These are phyloP conservation scores for Australoheros scitulus DNA, from an alignment of 2,113 vertebrate species.

Conservation along the genomic window DNA sequence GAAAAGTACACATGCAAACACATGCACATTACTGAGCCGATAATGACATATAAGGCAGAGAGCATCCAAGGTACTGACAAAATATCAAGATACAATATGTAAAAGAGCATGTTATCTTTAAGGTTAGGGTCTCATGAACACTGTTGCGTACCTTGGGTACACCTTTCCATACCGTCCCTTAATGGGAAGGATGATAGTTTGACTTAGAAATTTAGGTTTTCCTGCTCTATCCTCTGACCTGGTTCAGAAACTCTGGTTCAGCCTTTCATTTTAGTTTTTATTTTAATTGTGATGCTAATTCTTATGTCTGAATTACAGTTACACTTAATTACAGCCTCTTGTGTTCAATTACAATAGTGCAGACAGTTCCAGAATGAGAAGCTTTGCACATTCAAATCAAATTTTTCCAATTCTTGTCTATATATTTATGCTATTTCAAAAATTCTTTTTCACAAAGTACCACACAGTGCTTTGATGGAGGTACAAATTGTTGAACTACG, in stretches of 20 bases:
- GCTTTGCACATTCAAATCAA: not conserved
- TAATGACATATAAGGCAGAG: not conserved
- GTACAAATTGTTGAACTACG: not conserved
- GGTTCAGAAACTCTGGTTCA: too few relatives aligned
- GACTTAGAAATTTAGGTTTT: too few relatives aligned
- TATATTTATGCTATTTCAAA: not conserved
- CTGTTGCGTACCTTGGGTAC: not conserved
- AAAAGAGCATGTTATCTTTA: not conserved
- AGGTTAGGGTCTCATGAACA: not conserved
- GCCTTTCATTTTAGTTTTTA: not conserved
- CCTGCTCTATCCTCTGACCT: too few relatives aligned
- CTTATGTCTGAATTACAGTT: not conserved
- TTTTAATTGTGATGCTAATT: not conserved
- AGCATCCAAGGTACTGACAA: not conserved
- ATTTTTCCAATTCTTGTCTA: not conserved
- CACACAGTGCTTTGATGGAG: not conserved
- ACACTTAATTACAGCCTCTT: not conserved
- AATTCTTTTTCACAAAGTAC: not conserved
- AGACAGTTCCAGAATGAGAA: not conserved
- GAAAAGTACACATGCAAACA: rapidly evolving
- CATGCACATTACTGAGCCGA: not conserved
- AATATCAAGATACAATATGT: not conserved
- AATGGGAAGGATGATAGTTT: not conserved
- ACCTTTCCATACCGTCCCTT: too few relatives aligned
- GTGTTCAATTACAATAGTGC: not conserved